Percentiles rank a stretch among this genome's conserved stretches.
These are phyloP conservation scores for Oreochromis grahami DNA, from an alignment of 2,797 vertebrate species.

Conservation along the genomic window DNA sequence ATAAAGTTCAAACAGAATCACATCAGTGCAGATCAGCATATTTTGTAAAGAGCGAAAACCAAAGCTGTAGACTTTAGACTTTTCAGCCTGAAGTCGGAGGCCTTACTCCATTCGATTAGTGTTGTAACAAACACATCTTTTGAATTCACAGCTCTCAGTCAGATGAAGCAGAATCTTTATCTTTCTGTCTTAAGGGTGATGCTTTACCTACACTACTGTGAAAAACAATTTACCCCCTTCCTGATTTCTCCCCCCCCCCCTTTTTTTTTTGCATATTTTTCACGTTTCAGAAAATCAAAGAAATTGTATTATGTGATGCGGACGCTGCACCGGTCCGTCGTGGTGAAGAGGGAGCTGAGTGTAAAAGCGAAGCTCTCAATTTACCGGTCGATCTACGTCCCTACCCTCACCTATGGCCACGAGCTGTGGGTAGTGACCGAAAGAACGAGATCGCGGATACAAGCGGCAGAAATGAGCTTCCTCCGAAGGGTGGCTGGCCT, in stretches of 20 bases:
- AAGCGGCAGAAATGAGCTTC: no score
- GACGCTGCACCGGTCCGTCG: no score
- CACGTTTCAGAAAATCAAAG: accelerated
- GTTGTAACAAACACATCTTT: neutral
- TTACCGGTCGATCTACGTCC: no score
- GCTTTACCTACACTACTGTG: neutral
- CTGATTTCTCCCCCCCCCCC: accelerated
- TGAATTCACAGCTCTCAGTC: neutral
- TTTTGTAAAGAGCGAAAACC: neutral
- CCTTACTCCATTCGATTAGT: neutral
- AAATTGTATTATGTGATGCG: no score
- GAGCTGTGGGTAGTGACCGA: no score
- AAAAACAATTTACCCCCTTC: neutral
- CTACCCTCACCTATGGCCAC: no score
- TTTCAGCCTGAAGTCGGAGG: neutral
- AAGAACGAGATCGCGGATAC: no score
- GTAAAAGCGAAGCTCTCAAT: no score
- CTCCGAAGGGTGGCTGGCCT: no score
- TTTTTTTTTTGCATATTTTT: neutral
- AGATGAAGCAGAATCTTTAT: neutral
- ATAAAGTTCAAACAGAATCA: neutral
- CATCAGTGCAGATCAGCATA: neutral
- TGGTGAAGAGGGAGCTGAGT: no score
- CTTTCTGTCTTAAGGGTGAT: neutral
- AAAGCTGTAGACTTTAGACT: neutral